phyloP scores from a whole-genome alignment of 2,113 vertebrate genomes.

The Oryctolagus cuniculus region mOryCun1.1 NC_091437.1:52879001-52879500 shows the following conservation, averaged over 20 bases:
- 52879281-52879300: conserved; percentile 37
- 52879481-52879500: conserved; percentile 38
- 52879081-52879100: not conserved
- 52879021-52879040: conserved; percentile 59
- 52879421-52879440: conserved; percentile 51
- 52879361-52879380: conserved; percentile 46
- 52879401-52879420: conserved; percentile 61
- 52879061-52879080: conserved; percentile 2
- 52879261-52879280: conserved; percentile 39
- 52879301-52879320: conserved; percentile 46
- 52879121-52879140: not conserved
- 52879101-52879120: conserved; percentile 4
- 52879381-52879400: not conserved
- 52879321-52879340: conserved; percentile 59
- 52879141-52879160: conserved; percentile 54
- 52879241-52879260: conserved; percentile 34
- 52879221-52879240: conserved; percentile 63
- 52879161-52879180: conserved; percentile 38
- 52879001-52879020: conserved; percentile 47
- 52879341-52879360: not conserved
- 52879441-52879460: conserved; percentile 48
- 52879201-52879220: conserved; percentile 57
- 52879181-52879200: conserved; percentile 69
- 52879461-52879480: conserved; percentile 27
- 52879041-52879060: conserved; percentile 50